Evolutionary conservation across 2,797 vertebrate genomes (phyloP), one percentile per base, ranked within the genome.

Genomic region (Pygocentrus nattereri): DNA sequence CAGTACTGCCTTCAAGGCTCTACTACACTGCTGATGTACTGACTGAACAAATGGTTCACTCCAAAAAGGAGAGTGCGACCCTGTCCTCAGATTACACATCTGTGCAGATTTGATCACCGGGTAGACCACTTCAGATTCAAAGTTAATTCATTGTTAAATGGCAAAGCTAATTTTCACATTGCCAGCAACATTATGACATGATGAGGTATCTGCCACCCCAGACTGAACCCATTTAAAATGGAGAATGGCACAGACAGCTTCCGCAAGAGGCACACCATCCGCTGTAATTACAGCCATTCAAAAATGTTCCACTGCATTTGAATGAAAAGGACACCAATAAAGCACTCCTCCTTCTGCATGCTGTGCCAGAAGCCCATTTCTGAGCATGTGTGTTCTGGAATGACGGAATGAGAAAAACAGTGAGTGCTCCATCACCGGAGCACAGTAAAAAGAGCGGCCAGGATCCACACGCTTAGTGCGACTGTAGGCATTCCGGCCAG

Each of bases 361-460:
- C 31, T 11, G 31, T 74, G 67, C 74, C 82, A 74, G 74, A 75
- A 71, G 23, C 76, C n/a, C 52, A 16, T 78, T 78, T 56, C 38
- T 38, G 64, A 74, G 74, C 31, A 41, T 12, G 44, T 75, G 80
- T 78, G 54, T 76, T 71, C 73, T 76, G 68, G 62, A 80, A 47
- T 65, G 74, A 82, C 41, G 64, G 70, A 78, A 68, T 79, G 81
- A 83, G 83, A 87, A 85, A 84, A 83, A 67, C 85, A 82, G 74
- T 64, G 76, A 74, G 27, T 13, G 56, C 69, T 74, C 49, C 65
- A 76, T 84, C 73, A 56, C 18, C 11, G 58, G 65, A 79, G 69
- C 21, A 21, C 34, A 38, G 62, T 83, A n/a, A 19, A 58, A 41
- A 27, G 5, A 65, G 16, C 50, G 2, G 6, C 68, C 74, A 80